Percentiles rank a stretch among this genome's conserved stretches.
phyloP scores from a whole-genome alignment of 2,797 vertebrate genomes.

The Coregonus sp. region DNA sequence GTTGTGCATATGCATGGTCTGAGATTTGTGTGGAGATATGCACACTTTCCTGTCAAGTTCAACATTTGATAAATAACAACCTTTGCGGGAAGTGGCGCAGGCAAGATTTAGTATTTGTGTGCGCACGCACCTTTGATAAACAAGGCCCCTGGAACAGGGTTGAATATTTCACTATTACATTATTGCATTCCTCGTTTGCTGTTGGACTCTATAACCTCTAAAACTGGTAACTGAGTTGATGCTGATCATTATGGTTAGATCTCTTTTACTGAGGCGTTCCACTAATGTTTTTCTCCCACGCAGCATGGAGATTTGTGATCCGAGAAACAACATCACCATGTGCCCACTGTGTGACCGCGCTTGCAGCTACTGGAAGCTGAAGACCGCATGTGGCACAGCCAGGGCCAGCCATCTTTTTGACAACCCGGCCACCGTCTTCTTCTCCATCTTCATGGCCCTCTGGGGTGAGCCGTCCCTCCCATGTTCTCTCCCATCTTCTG shows the following conservation, averaged over 20 bases:
- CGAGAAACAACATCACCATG: constrained; percentile 92
- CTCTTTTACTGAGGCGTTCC: neutral
- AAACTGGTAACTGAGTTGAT: neutral
- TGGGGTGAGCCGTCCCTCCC: constrained; percentile 83
- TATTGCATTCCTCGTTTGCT: neutral
- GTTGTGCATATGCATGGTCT: too few relatives aligned
- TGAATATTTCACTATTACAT: neutral
- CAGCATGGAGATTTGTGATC: constrained; percentile 97
- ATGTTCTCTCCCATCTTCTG: constrained; percentile 24
- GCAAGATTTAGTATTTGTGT: too few relatives aligned
- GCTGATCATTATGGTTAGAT: neutral
- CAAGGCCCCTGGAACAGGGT: too few relatives aligned
- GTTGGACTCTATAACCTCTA: neutral
- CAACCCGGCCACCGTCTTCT: constrained; percentile 97
- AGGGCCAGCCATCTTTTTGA: constrained; percentile 96
- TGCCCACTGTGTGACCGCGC: constrained; percentile 92
- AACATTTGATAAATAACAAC: too few relatives aligned
- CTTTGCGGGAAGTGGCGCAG: too few relatives aligned
- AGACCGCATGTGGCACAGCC: constrained; percentile 88
- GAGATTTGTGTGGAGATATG: too few relatives aligned
- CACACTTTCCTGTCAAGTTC: too few relatives aligned
- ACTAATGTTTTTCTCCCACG: neutral
- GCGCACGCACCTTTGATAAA: too few relatives aligned
- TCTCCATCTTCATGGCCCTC: constrained; percentile 96
- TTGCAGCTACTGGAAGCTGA: constrained; percentile 96